Evolutionary conservation across 2,888 invertebrate genomes (phyloP), one percentile per base, ranked within the genome.

Genomic region (Glaucopsyche alexis): DNA sequence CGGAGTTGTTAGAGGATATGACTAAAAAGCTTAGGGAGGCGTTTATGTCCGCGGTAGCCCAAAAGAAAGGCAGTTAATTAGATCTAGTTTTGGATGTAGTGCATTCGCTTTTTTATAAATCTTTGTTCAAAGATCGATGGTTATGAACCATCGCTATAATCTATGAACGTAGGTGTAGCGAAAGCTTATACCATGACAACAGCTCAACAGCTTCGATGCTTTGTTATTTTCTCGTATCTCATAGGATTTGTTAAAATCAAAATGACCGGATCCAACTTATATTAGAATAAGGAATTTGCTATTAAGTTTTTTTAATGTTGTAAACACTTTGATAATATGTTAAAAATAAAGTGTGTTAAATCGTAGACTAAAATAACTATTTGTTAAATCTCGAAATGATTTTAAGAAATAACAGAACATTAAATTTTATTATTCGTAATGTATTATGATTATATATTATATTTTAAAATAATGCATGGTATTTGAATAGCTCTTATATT

Each of bases 1-100:
- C 95, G 11, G 94, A 95, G 75, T 94, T 95, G 80, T 84, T 96
- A 78, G 96, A 96, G 81, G 94, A 94, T 80, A 93, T 95, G 85
- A 95, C 95, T 40, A 94, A 94, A 77, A 93, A 94, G 78, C 91
- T 96, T 83, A 94, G 95, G 81, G 94, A 94, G 79, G 94, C 95
- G 78, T 88, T 96, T 81, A 94, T 96, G 89, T 90, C 94, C 78
- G 94, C 95, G 67, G 95, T 96, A 81, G 86, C 95, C 78, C 94
- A 94, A 78, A 94, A 94, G 81, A 88, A 91, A 81, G 74, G 72
- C 19, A 76, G 80, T 71, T 81, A 81, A 78, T 14, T 45, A 71
- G 71, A 45, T 52, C 45, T 40, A 49, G 71, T 71, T 42, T 71
- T 60, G 60, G 73, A 16, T 13, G 72, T 75, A 76, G 74, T 55